Conservation (phyloP, 2,797 vertebrate species). For the Trichosurus vulpecula region DNA sequence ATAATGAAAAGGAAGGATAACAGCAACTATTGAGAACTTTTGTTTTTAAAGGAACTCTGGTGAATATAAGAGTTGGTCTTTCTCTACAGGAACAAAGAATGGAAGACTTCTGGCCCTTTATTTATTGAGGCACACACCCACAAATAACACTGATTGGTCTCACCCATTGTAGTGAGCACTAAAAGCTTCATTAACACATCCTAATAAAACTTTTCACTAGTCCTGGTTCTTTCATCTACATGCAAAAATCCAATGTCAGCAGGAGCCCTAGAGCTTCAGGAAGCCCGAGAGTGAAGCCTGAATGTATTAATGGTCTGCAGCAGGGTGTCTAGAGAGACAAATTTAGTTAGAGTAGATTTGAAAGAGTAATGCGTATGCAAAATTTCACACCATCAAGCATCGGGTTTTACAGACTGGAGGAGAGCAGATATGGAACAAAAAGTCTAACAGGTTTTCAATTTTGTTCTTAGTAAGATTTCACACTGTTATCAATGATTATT, state of each 20-base stretch:
- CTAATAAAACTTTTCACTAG: conserved; percentile 66
- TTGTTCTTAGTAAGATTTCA: conserved; percentile 27
- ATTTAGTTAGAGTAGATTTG: conserved; percentile 62
- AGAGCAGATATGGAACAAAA: conserved; percentile 39
- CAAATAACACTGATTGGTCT: conserved; percentile 24
- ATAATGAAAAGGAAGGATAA: neutral
- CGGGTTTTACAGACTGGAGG: conserved; percentile 34
- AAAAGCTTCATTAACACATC: conserved; percentile 50
- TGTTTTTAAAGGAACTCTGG: neutral
- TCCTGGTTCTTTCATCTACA: conserved; percentile 65
- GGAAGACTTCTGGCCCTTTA: conserved; percentile 4
- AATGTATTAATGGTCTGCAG: conserved; percentile 67
- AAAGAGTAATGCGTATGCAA: conserved; percentile 27
- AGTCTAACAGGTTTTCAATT: neutral
- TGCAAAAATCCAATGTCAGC: conserved; percentile 63
- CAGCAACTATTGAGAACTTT: neutral
- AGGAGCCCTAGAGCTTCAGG: conserved; percentile 75
- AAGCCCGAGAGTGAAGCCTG: conserved; percentile 66
- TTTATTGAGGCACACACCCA: neutral
- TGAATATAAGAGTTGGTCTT: neutral
- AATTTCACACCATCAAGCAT: conserved; percentile 41
- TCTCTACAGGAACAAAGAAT: neutral
- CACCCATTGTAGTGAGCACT: neutral
- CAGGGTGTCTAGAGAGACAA: conserved; percentile 54
- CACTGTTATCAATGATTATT: neutral